Conservation (phyloP, 2,888 invertebrate species). For the Amaurobius ferox region DNA sequence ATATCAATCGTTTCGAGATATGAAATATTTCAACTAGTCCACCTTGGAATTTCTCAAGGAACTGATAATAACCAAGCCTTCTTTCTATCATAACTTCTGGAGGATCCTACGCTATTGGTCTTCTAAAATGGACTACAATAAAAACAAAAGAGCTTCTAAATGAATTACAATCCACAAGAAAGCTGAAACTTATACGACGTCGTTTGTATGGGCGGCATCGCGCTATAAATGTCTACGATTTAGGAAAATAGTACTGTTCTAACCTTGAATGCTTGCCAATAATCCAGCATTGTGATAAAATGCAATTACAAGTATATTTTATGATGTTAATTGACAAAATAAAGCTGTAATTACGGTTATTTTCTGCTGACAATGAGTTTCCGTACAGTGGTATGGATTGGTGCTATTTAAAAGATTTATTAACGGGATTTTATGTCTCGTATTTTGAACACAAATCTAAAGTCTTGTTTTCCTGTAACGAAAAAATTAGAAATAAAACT, state of each 20-base stretch:
- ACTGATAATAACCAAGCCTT: background rate
- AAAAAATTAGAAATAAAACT: too few relatives aligned
- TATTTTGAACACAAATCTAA: too few relatives aligned
- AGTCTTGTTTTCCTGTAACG: too few relatives aligned
- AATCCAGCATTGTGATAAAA: slow-evolving; percentile 37
- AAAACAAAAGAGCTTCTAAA: background rate
- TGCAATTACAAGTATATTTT: slow-evolving; percentile 48
- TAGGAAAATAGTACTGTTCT: slow-evolving; percentile 20
- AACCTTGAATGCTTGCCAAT: slow-evolving; percentile 64
- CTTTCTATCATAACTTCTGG: background rate
- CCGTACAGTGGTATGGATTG: too few relatives aligned
- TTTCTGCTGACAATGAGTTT: slow-evolving; percentile 1
- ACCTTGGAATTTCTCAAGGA: background rate
- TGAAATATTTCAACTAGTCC: background rate
- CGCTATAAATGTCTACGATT: slow-evolving; percentile 40
- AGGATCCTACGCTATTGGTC: background rate
- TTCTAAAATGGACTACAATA: background rate
- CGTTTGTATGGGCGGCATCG: slow-evolving; percentile 37
- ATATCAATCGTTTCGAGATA: background rate
- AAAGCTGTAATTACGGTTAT: slow-evolving; percentile 53
- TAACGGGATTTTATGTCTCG: too few relatives aligned
- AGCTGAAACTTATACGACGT: background rate
- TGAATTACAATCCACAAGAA: background rate
- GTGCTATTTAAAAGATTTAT: too few relatives aligned
- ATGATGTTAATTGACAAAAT: slow-evolving; percentile 49